phyloP scores from a whole-genome alignment of 2,888 invertebrate species.

The Loripinus fragilis region DNA sequence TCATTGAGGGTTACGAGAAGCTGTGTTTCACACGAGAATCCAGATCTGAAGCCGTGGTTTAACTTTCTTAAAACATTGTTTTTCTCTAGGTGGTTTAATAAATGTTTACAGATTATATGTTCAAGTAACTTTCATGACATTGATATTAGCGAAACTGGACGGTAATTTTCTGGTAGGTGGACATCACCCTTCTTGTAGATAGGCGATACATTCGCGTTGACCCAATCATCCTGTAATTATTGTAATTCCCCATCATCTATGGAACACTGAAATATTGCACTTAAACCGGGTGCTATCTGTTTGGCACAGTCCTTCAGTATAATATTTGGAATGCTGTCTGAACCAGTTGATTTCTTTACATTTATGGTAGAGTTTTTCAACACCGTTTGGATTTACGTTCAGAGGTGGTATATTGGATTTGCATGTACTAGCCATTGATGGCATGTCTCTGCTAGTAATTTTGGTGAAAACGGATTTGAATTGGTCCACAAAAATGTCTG shows the following conservation, averaged over 20 bases:
- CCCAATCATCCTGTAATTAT: conserved; percentile 22
- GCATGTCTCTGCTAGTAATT: too few species aligned
- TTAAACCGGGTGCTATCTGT: too few species aligned
- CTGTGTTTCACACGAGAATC: conserved; percentile 16
- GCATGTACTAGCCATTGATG: too few species aligned
- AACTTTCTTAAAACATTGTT: not conserved
- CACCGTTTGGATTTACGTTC: too few species aligned
- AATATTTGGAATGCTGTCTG: too few species aligned
- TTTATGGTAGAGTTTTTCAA: too few species aligned
- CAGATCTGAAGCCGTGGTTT: conserved; percentile 32
- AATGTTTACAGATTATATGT: conserved; percentile 23
- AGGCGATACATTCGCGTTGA: conserved; percentile 1
- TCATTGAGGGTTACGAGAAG: not conserved
- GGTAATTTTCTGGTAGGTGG: conserved; percentile 19
- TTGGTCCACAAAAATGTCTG: too few species aligned
- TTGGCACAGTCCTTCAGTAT: too few species aligned
- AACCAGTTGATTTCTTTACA: too few species aligned
- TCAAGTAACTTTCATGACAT: conserved; percentile 22
- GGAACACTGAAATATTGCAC: conserved; percentile 12
- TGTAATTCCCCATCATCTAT: not conserved
- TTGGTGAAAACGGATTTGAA: too few species aligned
- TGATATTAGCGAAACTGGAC: conserved; percentile 12
- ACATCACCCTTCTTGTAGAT: conserved; percentile 18
- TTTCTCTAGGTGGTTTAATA: conserved; percentile 7
- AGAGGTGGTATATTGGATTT: too few species aligned